These are phyloP conservation scores for Heliconius hewitsoni DNA, from an alignment of 1,140 invertebrate genomes.

Conservation along the genomic window DNA sequence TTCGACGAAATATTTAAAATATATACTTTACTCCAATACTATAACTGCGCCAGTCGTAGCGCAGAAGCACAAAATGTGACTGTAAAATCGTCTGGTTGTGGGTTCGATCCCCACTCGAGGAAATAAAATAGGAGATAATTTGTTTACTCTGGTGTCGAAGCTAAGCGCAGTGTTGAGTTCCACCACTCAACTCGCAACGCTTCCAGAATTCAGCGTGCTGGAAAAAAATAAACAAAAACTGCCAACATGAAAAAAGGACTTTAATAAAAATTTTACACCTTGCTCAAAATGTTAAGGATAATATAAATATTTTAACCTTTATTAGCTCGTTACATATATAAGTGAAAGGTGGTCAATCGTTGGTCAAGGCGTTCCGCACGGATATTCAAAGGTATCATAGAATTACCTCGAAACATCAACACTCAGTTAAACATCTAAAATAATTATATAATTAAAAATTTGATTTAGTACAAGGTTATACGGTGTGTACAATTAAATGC, in stretches of 20 bases:
- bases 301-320: slow-evolving; percentile 20
- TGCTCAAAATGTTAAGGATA: slow-evolving; percentile 23
- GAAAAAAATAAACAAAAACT: background rate
- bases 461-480: slow-evolving; percentile 19
- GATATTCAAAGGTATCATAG: slow-evolving; percentile 36
- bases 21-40: no score
- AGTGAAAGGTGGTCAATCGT: slow-evolving; percentile 44
- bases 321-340: slow-evolving; percentile 33
- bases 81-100: no score
- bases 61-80: no score
- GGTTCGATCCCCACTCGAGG: no score
- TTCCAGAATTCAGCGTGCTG: background rate
- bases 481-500: background rate
- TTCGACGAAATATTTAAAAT: no score
- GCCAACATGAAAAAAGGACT: background rate
- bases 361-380: slow-evolving; percentile 43
- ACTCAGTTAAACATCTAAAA: slow-evolving; percentile 27
- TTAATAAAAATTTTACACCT: background rate
- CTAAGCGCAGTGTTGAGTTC: background rate
- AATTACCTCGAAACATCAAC: slow-evolving; percentile 38
- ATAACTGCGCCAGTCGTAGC: no score
- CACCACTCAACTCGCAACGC: no score
- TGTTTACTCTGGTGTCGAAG: no score
- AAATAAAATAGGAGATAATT: no score
- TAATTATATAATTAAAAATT: slow-evolving; percentile 29